These are phyloP conservation scores for Priocnemis perturbator DNA, from an alignment of 2,888 invertebrate genomes.

Conservation along the genomic window DNA sequence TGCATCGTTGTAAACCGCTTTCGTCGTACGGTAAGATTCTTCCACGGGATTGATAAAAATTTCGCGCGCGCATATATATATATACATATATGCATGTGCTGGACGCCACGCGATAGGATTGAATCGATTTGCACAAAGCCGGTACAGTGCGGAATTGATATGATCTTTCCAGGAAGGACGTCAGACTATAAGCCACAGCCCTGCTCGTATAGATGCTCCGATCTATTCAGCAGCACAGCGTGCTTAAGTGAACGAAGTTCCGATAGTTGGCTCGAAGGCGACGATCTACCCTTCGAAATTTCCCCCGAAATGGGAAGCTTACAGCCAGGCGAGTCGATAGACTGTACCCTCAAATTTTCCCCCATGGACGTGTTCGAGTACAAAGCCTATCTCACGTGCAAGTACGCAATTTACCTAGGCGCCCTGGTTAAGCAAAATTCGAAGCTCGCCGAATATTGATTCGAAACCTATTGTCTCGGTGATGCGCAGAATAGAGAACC, in stretches of 20 bases:
- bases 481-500: slow-evolving; percentile 75
- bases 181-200: slow-evolving; percentile 11
- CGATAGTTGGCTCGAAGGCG: slow-evolving; percentile 61
- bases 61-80: no score
- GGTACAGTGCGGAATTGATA: not conserved
- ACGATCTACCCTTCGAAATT: slow-evolving; percentile 77
- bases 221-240: slow-evolving; percentile 60
- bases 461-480: not conserved
- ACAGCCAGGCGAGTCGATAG: slow-evolving; percentile 72
- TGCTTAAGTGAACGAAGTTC: slow-evolving; percentile 56
- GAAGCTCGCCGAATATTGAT: not conserved
- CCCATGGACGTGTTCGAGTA: slow-evolving; percentile 79
- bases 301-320: slow-evolving; percentile 76
- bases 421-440: not conserved
- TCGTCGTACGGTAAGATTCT: slow-evolving; percentile 15
- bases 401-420: slow-evolving; percentile 53
- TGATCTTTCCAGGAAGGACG: not conserved
- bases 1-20: slow-evolving; percentile 6
- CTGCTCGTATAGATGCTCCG: slow-evolving; percentile 35
- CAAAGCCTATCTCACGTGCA: slow-evolving; percentile 77
- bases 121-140: not conserved
- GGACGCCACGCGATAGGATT: not conserved
- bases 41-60: not conserved
- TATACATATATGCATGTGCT: no score
- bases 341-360: slow-evolving; percentile 77